Base-by-base conservation (phyloP, 1,140 invertebrate species). In the Vanessa atalanta region DNA sequence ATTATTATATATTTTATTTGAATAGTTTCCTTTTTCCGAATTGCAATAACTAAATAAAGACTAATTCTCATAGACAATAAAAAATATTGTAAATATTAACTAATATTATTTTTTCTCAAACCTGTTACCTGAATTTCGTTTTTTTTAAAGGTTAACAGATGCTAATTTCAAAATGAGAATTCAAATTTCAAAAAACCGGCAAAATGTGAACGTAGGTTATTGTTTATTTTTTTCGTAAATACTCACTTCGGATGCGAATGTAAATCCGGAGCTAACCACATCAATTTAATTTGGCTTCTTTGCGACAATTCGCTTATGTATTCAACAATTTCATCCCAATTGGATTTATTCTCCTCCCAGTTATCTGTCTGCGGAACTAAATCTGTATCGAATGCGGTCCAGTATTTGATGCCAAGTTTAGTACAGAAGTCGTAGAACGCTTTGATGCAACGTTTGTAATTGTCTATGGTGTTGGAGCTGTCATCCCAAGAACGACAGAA, bases 231-330 rank as follows among this genome's bases (percentile, higher is more conserved):
- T 20, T 20, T 12, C 48, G 0, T 50, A 13, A 50, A 50, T 50
- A 60, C 76, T 80, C 84, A 95, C 95, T 94, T 94, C 7, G 91
- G 86, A 87, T 95, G 88, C 31, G 93, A 92, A 83, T 95, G 95
- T 20, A 96, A 82, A 82, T 95, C 94, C 13, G 94, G 94, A 8
- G 94, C 94, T 11, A 95, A 91, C 95, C 95, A 96, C 23, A 95
- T 75, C n/a, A 94, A 85, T 78, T 95, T 94, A 13, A 95, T 84
- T 13, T 94, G 94, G 50, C 90, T 94, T 65, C 93, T 89, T 67
- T 94, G 93, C 72, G 94, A 92, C 71, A 95, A 83, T 74, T 95
- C 93, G 47, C 88, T 84, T 3, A 95, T 91, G 68, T 94, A 93
- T 51, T 95, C 94, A 7, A 91, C 80, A 1, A 95, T 93, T 69